Percentiles rank a stretch among this genome's conserved stretches.
These are phyloP conservation scores for Otolemur garnettii DNA, from an alignment of 2,113 vertebrate genomes.

Conservation along the genomic window DNA sequence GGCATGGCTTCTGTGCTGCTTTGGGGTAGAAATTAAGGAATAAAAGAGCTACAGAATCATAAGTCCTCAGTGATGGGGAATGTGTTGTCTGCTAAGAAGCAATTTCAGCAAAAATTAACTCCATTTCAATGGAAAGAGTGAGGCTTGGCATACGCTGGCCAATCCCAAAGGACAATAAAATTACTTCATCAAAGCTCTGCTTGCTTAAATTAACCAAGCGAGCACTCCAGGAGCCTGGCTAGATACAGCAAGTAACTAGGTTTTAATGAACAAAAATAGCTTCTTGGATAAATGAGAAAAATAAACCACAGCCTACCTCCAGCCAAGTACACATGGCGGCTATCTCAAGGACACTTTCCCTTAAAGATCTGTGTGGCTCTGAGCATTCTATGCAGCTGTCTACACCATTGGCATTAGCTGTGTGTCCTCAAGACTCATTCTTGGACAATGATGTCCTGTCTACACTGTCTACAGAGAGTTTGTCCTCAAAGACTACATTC, in stretches of 20 bases:
- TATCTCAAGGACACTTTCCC: constrained; percentile 56
- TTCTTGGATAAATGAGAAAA: constrained; percentile 88
- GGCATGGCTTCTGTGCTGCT: constrained; percentile 85
- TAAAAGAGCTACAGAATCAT: constrained; percentile 90
- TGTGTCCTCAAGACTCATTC: neutral
- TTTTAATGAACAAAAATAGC: constrained; percentile 91
- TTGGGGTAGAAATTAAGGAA: constrained; percentile 89
- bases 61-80: constrained; percentile 89
- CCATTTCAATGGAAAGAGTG: constrained; percentile 91
- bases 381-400: fast-evolving
- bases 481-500: neutral
- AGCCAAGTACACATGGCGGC: neutral
- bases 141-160: constrained; percentile 90
- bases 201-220: constrained; percentile 91
- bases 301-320: constrained; percentile 48
- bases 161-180: constrained; percentile 90
- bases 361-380: neutral
- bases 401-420: neutral
- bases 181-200: constrained; percentile 91
- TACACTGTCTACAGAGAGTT: neutral
- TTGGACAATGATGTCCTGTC: neutral
- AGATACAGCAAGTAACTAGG: constrained; percentile 88
- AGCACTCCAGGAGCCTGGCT: constrained; percentile 88
- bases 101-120: constrained; percentile 93
- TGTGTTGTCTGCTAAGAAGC: constrained; percentile 92